Evolutionary conservation across 2,888 invertebrate species (phyloP).

Genomic region (Dichetophora obliterata): DNA sequence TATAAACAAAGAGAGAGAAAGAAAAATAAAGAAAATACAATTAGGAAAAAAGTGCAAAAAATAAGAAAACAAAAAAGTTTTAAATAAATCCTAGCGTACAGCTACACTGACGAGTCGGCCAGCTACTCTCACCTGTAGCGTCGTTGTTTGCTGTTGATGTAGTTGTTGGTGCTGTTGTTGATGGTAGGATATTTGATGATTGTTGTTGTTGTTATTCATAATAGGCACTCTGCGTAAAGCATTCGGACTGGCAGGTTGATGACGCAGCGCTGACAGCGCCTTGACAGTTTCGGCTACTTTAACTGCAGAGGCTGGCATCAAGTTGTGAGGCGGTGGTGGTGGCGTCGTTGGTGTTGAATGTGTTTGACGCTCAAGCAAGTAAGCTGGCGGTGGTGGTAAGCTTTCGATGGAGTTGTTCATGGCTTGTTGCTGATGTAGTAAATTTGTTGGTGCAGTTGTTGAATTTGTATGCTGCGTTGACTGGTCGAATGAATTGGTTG

Average conservation of each 20-base stretch:
- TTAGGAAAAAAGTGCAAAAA: conserved; percentile 34
- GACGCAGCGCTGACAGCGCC: conserved; percentile 85
- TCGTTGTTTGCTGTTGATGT: conserved; percentile 51
- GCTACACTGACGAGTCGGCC: not conserved
- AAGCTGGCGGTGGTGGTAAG: conserved; percentile 69
- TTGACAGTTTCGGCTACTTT: conserved; percentile 90
- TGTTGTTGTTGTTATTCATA: conserved; percentile 50
- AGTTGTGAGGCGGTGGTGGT: conserved; percentile 49
- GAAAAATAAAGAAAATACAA: conserved; percentile 46
- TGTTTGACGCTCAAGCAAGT: conserved; percentile 59
- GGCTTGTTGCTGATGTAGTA: conserved; percentile 55
- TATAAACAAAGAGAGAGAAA: conserved; percentile 41
- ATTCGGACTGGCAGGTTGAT: conserved; percentile 88
- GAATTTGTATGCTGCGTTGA: conserved; percentile 5
- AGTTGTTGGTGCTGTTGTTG: conserved; percentile 43
- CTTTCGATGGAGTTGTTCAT: conserved; percentile 66
- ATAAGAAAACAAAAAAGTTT: not conserved
- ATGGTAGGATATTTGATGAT: conserved; percentile 12
- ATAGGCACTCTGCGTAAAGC: conserved; percentile 72
- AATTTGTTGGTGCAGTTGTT: conserved; percentile 48
- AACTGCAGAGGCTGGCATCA: conserved; percentile 67
- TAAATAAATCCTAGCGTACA: not conserved
- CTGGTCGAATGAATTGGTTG: not conserved
- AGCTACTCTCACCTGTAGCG: conserved; percentile 63
- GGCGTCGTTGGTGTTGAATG: conserved; percentile 40